Conservation (phyloP, 2,113 vertebrate genomes). For the Paradisaea rubra region DNA sequence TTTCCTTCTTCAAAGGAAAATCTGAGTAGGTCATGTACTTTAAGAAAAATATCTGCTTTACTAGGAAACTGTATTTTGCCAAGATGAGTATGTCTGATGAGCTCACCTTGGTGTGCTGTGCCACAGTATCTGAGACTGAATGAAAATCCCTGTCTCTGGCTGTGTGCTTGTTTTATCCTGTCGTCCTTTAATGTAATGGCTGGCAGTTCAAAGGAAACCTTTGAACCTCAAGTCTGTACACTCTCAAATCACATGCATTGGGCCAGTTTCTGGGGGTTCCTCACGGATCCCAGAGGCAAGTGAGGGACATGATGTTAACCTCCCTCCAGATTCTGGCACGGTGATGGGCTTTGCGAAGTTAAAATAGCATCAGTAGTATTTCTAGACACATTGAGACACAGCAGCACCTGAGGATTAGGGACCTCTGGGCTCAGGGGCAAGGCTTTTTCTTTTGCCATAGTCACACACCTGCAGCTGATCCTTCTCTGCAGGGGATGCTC, state of each 20-base stretch:
- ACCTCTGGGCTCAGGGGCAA: neutral
- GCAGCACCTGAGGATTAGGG: fast-evolving
- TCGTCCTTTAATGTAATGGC: neutral
- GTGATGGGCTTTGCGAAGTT: neutral
- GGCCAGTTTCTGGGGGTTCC: neutral
- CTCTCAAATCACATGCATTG: neutral
- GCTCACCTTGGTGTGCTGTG: constrained; percentile 10
- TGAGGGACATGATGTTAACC: neutral
- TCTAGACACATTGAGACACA: neutral
- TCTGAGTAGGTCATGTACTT: neutral
- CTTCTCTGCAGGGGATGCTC: neutral
- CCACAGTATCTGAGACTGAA: neutral
- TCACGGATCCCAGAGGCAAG: neutral
- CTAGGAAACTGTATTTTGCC: constrained; percentile 4
- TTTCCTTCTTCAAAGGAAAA: constrained; percentile 44
- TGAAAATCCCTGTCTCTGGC: constrained; percentile 12
- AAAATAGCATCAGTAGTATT: neutral
- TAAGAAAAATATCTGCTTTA: constrained; percentile 16
- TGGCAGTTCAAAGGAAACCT: constrained; percentile 10
- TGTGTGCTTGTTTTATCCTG: neutral
- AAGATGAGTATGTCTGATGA: constrained; percentile 25
- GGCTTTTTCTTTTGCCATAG: neutral
- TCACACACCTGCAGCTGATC: neutral
- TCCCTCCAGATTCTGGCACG: neutral
- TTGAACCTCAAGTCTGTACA: neutral